phyloP scores from a whole-genome alignment of 2,888 invertebrate genomes.

The Conchocele bisecta region DNA sequence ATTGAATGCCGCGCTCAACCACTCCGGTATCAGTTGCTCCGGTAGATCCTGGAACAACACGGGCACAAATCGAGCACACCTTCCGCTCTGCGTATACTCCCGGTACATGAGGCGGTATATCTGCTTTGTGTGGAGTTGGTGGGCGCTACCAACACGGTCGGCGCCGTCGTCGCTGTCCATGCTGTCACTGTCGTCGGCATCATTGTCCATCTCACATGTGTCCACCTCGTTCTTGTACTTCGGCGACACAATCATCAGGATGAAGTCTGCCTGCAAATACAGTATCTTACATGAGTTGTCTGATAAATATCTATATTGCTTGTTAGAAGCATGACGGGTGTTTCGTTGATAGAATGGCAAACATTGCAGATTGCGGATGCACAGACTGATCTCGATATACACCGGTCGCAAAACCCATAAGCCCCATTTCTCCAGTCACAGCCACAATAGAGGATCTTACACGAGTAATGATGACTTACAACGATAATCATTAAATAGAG shows the following conservation, averaged over 20 bases:
- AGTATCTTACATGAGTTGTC: too few relatives aligned
- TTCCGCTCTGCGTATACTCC: slow-evolving; percentile 57
- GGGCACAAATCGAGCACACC: slow-evolving; percentile 67
- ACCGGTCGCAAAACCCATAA: too few relatives aligned
- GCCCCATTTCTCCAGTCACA: too few relatives aligned
- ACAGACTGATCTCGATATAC: too few relatives aligned
- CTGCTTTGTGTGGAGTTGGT: slow-evolving; percentile 69
- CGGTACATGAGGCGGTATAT: slow-evolving; percentile 72
- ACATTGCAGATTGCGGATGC: too few relatives aligned
- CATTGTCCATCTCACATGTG: slow-evolving; percentile 52
- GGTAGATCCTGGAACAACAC: slow-evolving; percentile 66
- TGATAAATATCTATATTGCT: too few relatives aligned
- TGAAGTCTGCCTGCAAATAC: slow-evolving; percentile 73
- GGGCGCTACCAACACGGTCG: slow-evolving; percentile 16
- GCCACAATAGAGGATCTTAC: too few relatives aligned
- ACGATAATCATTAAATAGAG: too few relatives aligned
- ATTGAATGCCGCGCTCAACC: slow-evolving; percentile 57
- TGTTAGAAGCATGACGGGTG: too few relatives aligned
- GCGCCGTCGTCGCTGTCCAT: slow-evolving; percentile 50
- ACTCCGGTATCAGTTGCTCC: slow-evolving; percentile 60
- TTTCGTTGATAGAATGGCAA: too few relatives aligned
- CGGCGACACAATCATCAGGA: slow-evolving; percentile 72
- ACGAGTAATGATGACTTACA: too few relatives aligned
- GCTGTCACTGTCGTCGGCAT: slow-evolving; percentile 52
- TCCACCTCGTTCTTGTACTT: slow-evolving; percentile 67